Evolutionary conservation across 2,797 vertebrate genomes (phyloP).

Genomic region (Anomalospiza imberbis): DNA sequence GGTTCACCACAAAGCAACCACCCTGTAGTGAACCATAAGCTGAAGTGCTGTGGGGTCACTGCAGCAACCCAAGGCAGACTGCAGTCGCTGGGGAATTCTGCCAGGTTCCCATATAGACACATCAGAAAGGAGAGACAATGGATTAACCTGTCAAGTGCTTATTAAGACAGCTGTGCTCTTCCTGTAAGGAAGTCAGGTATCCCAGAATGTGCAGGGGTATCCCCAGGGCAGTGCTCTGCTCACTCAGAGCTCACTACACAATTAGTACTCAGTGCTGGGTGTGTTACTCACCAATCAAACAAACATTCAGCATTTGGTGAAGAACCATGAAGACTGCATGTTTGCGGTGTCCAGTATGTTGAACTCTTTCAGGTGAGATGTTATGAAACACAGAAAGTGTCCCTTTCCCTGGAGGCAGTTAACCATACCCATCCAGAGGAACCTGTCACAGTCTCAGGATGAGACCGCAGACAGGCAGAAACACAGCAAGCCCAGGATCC

Average conservation of each 20-base stretch:
- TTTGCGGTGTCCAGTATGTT: neutral
- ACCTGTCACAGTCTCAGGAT: neutral
- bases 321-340: neutral
- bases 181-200: neutral
- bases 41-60: neutral
- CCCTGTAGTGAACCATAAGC: neutral
- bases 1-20: conserved; percentile 28
- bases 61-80: neutral
- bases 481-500: neutral
- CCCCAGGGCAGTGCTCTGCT: neutral
- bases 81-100: rapidly evolving
- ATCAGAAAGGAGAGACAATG: neutral
- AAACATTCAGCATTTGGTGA: neutral
- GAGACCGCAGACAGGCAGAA: neutral
- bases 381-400: neutral
- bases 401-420: neutral
- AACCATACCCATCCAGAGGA: neutral
- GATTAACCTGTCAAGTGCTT: neutral
- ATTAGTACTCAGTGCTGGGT: neutral
- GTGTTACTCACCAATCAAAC: neutral
- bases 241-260: neutral
- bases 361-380: neutral
- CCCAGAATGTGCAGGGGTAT: neutral
- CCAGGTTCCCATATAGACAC: neutral
- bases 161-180: neutral